Evolutionary conservation across 2,113 vertebrate genomes (phyloP).

Genomic region (Porphyrio hochstetteri): DNA sequence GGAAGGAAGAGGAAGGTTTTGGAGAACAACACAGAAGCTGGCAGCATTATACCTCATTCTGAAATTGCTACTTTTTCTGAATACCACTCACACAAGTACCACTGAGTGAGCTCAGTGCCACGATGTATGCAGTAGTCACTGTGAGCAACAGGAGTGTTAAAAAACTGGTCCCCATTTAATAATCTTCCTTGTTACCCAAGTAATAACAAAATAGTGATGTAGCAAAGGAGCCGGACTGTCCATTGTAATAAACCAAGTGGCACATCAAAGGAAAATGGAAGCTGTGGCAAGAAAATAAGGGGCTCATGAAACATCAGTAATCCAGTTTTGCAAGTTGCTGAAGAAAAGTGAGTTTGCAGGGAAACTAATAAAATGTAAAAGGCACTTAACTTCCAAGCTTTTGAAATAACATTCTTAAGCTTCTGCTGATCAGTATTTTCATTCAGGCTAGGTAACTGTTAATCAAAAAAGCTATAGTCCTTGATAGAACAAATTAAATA

Average conservation of each 20-base stretch:
- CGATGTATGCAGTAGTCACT: not conserved
- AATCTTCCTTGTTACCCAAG: not conserved
- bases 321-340: not conserved
- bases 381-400: not conserved
- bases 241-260: not conserved
- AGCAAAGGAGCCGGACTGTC: not conserved
- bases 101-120: not conserved
- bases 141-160: not conserved
- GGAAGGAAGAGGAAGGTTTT: not conserved
- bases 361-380: not conserved
- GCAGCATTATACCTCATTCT: not conserved
- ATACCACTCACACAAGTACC: not conserved
- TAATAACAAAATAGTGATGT: not conserved
- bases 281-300: not conserved
- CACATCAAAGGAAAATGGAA: not conserved
- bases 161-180: not conserved
- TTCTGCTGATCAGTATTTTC: not conserved
- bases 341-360: not conserved
- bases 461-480: not conserved
- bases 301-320: not conserved
- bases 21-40: not conserved
- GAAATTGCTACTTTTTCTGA: not conserved
- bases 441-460: not conserved
- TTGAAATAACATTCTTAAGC: not conserved
- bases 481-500: not conserved